Conservation (phyloP, 2,888 invertebrate genomes). For the Heliconius erato region DNA sequence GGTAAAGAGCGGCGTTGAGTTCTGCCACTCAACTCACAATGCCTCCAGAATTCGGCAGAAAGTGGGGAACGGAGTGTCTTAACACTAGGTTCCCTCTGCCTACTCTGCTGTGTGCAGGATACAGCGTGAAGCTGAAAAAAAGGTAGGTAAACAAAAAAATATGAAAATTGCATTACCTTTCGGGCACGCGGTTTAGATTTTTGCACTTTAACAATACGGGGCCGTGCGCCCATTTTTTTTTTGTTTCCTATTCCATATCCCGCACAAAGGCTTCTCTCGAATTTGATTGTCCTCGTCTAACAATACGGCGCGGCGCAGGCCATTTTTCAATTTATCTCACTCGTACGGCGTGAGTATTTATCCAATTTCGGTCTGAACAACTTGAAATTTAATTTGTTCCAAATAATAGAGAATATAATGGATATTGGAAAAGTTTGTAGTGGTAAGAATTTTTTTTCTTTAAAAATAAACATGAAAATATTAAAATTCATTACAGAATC, state of each 20-base stretch:
- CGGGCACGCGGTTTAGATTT: constrained; percentile 14
- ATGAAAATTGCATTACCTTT: constrained; percentile 13
- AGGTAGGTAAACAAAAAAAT: background rate
- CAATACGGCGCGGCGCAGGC: constrained; percentile 27
- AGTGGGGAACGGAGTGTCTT: too few species aligned
- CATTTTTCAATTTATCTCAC: constrained; percentile 30
- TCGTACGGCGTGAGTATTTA: constrained; percentile 18
- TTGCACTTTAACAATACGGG: constrained; percentile 20
- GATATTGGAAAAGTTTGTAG: too few species aligned
- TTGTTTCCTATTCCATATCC: constrained; percentile 29
- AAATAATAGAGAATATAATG: background rate
- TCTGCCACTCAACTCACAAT: too few species aligned
- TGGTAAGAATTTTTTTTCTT: too few species aligned
- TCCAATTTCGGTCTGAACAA: constrained; percentile 22
- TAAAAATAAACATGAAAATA: too few species aligned
- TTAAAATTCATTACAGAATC: too few species aligned
- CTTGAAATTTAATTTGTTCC: constrained; percentile 25
- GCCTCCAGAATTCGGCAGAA: too few species aligned
- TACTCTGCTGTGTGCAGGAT: too few species aligned
- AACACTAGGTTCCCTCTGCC: too few species aligned
- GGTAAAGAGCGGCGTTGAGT: too few species aligned
- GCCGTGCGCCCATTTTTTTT: constrained; percentile 5
- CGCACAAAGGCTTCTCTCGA: constrained; percentile 33
- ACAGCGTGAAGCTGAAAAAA: too few species aligned
- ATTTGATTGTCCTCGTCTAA: constrained; percentile 35